Percentiles rank a stretch among this genome's conserved stretches.
Conservation (phyloP, 2,888 invertebrate species). For the Sylvicola cinctus region DNA sequence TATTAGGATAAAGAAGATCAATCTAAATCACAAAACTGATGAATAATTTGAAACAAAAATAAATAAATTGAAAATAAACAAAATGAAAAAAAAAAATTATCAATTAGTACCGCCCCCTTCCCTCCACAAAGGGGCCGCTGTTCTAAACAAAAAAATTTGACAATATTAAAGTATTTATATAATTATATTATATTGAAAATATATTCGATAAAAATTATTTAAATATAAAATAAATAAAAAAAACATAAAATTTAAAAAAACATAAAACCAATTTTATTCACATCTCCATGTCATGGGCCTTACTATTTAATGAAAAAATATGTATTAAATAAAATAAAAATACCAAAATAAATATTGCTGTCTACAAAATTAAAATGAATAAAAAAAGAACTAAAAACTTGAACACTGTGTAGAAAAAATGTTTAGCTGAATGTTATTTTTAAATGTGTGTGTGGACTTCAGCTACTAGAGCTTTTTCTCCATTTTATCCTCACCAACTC, state of each 20-base stretch:
- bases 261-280: slow-evolving; percentile 1
- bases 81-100: slow-evolving; percentile 5
- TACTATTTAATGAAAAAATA: slow-evolving; percentile 8
- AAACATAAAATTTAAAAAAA: slow-evolving; percentile 7
- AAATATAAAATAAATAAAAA: slow-evolving; percentile 7
- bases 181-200: slow-evolving; percentile 4
- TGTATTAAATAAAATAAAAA: slow-evolving; percentile 6
- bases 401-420: slow-evolving; percentile 2
- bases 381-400: slow-evolving; percentile 6
- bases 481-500: too few relatives aligned
- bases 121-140: too few relatives aligned
- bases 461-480: too few relatives aligned
- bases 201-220: slow-evolving; percentile 11
- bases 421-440: too few relatives aligned
- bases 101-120: too few relatives aligned
- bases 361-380: too few relatives aligned
- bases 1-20: too few relatives aligned
- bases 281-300: slow-evolving; percentile 10
- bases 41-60: too few relatives aligned
- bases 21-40: too few relatives aligned
- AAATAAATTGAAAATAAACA: slow-evolving; percentile 1
- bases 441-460: too few relatives aligned
- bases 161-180: too few relatives aligned
- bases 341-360: slow-evolving; percentile 3
- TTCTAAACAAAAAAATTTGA: too few relatives aligned